Conservation (phyloP, 1,140 invertebrate species). For the Eciton burchellii region DNA sequence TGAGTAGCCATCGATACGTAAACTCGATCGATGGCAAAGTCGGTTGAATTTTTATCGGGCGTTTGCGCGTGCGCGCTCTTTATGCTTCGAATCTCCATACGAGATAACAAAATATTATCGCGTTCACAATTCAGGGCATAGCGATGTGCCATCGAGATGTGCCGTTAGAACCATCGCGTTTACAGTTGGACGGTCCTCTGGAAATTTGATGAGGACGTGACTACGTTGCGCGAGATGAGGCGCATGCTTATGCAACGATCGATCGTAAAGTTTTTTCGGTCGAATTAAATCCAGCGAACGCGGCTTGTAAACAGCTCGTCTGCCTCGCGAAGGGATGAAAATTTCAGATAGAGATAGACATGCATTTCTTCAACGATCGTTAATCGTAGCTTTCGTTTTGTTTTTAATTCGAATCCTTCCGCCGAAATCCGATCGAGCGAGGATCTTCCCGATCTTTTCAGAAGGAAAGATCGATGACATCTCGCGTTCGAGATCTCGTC, state of each 20-base stretch:
- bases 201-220: conserved; percentile 17
- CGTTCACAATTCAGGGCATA: conserved; percentile 27
- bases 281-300: conserved; percentile 6
- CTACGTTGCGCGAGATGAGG: conserved; percentile 11
- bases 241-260: background rate
- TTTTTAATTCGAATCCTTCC: conserved; percentile 15
- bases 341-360: background rate
- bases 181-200: conserved; percentile 17
- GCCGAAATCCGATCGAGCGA: background rate
- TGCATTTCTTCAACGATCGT: no score
- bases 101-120: conserved; percentile 38
- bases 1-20: conserved; percentile 34
- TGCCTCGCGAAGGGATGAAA: background rate
- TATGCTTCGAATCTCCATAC: conserved; percentile 30
- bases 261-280: conserved; percentile 1
- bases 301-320: background rate
- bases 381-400: background rate
- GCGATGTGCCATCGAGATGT: conserved; percentile 18
- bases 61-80: background rate
- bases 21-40: conserved; percentile 7
- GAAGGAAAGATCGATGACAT: conserved; percentile 6
- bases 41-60: conserved; percentile 30
- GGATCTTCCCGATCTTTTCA: conserved; percentile 12
- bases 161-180: conserved; percentile 42
- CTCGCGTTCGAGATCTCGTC: no score